These are phyloP conservation scores for Apus apus DNA, from an alignment of 2,113 vertebrate genomes.

Conservation along the genomic window DNA sequence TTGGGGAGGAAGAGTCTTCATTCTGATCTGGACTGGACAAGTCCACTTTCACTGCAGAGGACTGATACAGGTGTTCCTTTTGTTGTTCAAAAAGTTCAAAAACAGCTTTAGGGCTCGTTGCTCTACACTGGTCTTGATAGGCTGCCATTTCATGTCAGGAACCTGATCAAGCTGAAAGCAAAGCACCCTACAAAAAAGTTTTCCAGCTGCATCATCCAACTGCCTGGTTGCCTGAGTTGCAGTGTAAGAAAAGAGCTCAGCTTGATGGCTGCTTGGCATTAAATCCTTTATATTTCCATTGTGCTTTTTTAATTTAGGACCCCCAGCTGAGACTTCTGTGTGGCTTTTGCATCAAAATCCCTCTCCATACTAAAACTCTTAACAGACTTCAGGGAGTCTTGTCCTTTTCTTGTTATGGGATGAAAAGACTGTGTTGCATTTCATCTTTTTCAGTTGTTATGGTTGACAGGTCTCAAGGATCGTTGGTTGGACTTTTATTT, in stretches of 20 bases:
- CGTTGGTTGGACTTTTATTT: not conserved
- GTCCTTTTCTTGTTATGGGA: rapidly evolving
- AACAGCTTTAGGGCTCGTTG: not conserved
- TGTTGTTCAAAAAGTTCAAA: not conserved
- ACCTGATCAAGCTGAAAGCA: not conserved
- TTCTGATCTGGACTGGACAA: not conserved
- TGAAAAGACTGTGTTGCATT: not conserved
- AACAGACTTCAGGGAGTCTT: not conserved
- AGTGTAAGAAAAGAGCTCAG: not conserved
- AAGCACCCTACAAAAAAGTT: not conserved
- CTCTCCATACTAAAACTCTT: not conserved
- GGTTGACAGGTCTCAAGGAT: not conserved
- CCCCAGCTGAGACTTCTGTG: not conserved
- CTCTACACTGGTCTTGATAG: not conserved
- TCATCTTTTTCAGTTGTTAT: not conserved
- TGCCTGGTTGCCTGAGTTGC: not conserved
- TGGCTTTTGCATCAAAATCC: not conserved
- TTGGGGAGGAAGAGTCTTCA: not conserved
- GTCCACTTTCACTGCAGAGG: not conserved
- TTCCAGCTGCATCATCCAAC: not conserved
- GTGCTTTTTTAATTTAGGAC: not conserved
- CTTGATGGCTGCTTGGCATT: not conserved
- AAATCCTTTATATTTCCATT: not conserved
- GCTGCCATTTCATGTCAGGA: not conserved
- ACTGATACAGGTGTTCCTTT: not conserved